A percentile compares a stretch with the other conserved stretches of the same genome.
These are phyloP conservation scores for Vimba vimba DNA, from an alignment of 2,113 vertebrate species.

Conservation along the genomic window DNA sequence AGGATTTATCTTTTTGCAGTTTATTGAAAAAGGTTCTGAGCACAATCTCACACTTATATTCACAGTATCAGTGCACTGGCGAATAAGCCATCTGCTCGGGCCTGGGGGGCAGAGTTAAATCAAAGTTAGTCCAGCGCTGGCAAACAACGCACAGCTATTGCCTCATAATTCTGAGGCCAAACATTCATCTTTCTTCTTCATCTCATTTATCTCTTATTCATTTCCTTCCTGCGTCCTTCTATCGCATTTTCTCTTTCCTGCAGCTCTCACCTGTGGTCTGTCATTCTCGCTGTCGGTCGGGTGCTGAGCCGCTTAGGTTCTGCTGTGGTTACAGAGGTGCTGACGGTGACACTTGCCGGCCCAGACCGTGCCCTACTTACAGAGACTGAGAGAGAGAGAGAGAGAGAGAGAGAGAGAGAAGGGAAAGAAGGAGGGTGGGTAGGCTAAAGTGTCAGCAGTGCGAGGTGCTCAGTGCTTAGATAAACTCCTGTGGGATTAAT, in stretches of 20 bases:
- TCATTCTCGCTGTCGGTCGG: not conserved
- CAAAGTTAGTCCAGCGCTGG: conserved; percentile 38
- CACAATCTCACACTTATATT: not conserved
- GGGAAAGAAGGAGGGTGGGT: conserved; percentile 68
- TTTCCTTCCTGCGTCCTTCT: conserved; percentile 32
- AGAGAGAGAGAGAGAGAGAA: not conserved
- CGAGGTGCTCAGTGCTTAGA: conserved; percentile 81
- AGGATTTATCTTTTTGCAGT: not conserved
- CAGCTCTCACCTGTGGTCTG: conserved; percentile 31
- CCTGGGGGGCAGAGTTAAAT: conserved; percentile 40
- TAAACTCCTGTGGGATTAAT: conserved; percentile 83
- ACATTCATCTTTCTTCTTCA: conserved; percentile 22
- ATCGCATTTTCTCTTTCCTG: conserved; percentile 22
- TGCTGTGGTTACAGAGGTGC: conserved; percentile 75
- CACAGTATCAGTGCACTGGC: conserved; percentile 26
- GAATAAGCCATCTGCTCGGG: conserved; percentile 37
- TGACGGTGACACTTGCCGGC: conserved; percentile 75
- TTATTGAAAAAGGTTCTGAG: conserved; percentile 17
- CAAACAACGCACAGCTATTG: conserved; percentile 33
- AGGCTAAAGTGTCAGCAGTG: conserved; percentile 78
- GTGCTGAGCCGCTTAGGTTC: conserved; percentile 66
- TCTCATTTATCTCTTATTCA: conserved; percentile 30
- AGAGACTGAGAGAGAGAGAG: conserved; percentile 21
- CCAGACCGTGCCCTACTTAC: conserved; percentile 79
- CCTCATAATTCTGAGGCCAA: conserved; percentile 31